These are phyloP conservation scores for Catocala nupta DNA, from an alignment of 2,888 invertebrate species.

Conservation along the genomic window DNA sequence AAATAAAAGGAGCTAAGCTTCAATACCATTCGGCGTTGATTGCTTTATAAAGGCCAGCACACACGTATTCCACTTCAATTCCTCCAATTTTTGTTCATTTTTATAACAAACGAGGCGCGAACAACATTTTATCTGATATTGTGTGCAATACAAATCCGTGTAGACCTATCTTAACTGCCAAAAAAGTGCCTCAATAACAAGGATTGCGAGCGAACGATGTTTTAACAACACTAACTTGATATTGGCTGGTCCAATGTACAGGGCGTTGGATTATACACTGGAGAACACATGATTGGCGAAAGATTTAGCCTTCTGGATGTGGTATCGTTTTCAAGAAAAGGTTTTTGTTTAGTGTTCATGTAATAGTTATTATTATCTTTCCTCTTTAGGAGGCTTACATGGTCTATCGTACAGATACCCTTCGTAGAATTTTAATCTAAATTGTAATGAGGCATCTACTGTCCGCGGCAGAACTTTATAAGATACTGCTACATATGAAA, in stretches of 20 bases:
- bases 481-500: too few species aligned
- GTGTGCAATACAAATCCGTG: slow-evolving; percentile 28
- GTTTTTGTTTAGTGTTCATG: too few species aligned
- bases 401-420: too few species aligned
- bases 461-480: too few species aligned
- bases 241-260: slow-evolving; percentile 71
- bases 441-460: too few species aligned
- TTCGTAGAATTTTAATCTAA: too few species aligned
- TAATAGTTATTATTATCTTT: too few species aligned
- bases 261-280: slow-evolving; percentile 68
- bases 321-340: slow-evolving; percentile 9
- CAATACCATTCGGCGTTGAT: slow-evolving; percentile 18
- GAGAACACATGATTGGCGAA: slow-evolving; percentile 55
- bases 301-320: slow-evolving; percentile 49
- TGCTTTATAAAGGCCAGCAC: slow-evolving; percentile 16
- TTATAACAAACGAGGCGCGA: slow-evolving; percentile 23
- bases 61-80: slow-evolving; percentile 22
- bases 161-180: slow-evolving; percentile 29
- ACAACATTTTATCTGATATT: slow-evolving; percentile 22
- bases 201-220: slow-evolving; percentile 61
- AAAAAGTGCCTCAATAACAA: slow-evolving; percentile 53
- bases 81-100: slow-evolving; percentile 14
- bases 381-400: too few species aligned
- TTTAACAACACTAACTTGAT: slow-evolving; percentile 73
- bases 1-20: slow-evolving; percentile 21